phyloP scores from a whole-genome alignment of 2,113 vertebrate species.

The Columba janthina region DNA sequence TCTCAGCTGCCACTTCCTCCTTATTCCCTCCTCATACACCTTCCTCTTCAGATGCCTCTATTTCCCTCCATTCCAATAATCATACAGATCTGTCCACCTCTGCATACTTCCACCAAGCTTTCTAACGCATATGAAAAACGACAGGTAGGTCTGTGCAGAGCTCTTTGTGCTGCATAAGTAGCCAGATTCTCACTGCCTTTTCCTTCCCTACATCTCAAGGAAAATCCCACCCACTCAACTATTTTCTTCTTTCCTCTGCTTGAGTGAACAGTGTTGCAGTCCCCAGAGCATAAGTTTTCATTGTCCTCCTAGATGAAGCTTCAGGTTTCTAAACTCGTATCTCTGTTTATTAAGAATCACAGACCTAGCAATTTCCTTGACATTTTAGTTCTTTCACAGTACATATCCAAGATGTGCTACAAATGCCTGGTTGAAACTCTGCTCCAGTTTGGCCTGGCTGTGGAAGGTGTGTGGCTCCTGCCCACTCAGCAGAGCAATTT shows the following conservation, averaged over 20 bases:
- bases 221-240: slow-evolving; percentile 16
- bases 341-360: neutral
- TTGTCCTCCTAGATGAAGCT: neutral
- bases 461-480: neutral
- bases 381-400: neutral
- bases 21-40: neutral
- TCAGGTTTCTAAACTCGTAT: neutral
- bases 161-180: neutral
- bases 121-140: neutral
- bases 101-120: neutral
- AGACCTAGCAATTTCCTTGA: neutral
- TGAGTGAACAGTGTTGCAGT: neutral
- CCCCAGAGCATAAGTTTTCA: neutral
- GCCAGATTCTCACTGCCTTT: neutral
- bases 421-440: neutral
- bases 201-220: neutral
- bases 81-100: neutral
- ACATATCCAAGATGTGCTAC: neutral
- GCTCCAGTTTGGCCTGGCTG: neutral
- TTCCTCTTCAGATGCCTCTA: neutral
- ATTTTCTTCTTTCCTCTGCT: neutral
- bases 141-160: neutral
- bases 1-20: neutral
- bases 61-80: neutral
- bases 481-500: neutral